Base-by-base conservation (phyloP, 2,797 vertebrate species). In the Oryzias dopingdopingensis region DNA sequence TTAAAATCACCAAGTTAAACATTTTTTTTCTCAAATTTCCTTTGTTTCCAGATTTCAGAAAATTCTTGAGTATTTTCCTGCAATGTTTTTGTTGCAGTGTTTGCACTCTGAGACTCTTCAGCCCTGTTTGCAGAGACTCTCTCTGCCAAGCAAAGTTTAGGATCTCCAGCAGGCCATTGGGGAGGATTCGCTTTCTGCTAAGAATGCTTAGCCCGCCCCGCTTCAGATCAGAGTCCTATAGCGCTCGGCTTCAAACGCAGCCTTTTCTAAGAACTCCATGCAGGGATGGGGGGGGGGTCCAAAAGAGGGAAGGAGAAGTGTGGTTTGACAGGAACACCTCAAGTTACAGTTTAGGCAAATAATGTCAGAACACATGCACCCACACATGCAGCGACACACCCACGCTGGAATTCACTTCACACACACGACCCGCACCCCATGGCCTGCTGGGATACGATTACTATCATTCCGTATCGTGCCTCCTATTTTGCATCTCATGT, bases 231-330 rank as follows among this genome's bases (percentile, higher is more conserved):
- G 88, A 90, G 78, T 83, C 65, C 74, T 66, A 22, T 63, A 80
- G 88, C 82, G 70, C 77, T 52, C 44, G 8, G 89, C 86, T 92
- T 96, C 91, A 94, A 93, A 95, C 89, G 56, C 75, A 88, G 91
- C 89, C 91, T 83, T 90, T 84, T 88, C 88, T 83, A 67, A 81
- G 89, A 90, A 91, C 89, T 91, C 81, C 81, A 83, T 85, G 85
- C 86, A 86, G 10, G 32, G 10, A 37, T 81, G 60, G 71, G 69
- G 46, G 76, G 71, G 67, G 46, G 50, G 64, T 62, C 59, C 6
- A 10, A 59, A 48, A 55, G 79, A 73, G 76, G 72, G 65, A 69
- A 50, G 56, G 69, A 69, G 56, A 61, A 52, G 69, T 49, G 66
- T 79, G 68, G 59, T 67, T 76, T 77, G 89, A 91, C 75, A n/a